phyloP scores from a whole-genome alignment of 2,113 vertebrate species.

The Machaerirhynchus nigripectus region DNA sequence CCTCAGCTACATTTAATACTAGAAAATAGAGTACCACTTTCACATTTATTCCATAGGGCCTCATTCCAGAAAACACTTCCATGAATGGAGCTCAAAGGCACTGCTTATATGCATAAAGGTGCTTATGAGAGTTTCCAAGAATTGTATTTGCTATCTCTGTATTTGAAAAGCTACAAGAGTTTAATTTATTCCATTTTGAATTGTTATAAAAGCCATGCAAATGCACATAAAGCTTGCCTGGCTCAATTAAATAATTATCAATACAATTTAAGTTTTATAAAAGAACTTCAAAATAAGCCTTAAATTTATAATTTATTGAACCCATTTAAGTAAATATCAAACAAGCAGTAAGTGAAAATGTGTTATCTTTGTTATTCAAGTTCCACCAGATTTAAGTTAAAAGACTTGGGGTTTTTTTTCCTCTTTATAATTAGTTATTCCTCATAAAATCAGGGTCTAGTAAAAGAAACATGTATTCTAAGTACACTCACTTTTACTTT shows the following conservation, averaged over 20 bases:
- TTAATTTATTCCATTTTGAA: neutral
- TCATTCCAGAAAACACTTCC: neutral
- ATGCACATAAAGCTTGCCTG: neutral
- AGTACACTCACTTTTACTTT: neutral
- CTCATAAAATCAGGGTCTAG: neutral
- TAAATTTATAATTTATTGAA: neutral
- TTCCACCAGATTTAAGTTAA: neutral
- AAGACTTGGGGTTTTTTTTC: fast-evolving
- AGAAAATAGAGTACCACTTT: neutral
- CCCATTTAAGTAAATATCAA: neutral
- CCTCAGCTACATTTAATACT: neutral
- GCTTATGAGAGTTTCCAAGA: neutral
- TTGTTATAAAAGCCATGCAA: neutral
- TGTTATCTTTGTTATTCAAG: neutral
- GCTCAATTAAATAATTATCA: neutral
- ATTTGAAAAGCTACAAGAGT: neutral
- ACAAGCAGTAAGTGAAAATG: neutral
- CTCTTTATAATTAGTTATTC: neutral
- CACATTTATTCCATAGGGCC: neutral
- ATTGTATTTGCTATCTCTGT: neutral
- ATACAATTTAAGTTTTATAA: neutral
- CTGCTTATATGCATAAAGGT: neutral
- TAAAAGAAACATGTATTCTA: neutral
- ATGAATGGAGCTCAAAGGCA: neutral
- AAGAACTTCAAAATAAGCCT: neutral